Evolutionary conservation across 2,113 vertebrate genomes (phyloP).

Genomic region (Syngnathus scovelli): DNA sequence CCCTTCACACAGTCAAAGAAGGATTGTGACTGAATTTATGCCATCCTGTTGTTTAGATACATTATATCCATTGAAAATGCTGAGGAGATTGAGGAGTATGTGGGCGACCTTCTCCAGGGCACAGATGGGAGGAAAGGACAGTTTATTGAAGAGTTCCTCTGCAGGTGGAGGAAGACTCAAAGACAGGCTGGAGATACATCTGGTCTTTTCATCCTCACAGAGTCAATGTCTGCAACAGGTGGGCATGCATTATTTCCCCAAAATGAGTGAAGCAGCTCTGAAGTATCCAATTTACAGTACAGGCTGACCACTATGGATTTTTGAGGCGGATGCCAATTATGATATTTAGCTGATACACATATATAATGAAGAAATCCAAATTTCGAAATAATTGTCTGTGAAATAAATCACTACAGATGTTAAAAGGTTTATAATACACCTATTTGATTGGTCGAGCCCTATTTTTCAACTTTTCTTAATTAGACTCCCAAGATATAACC

Average conservation of each 20-base stretch:
- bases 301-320: too few species aligned
- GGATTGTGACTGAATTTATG: not conserved
- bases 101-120: slow-evolving; percentile 87
- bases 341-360: too few species aligned
- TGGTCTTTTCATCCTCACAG: slow-evolving; percentile 53
- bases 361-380: too few species aligned
- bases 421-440: too few species aligned
- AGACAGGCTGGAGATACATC: slow-evolving; percentile 56
- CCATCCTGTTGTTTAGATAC: slow-evolving; percentile 69
- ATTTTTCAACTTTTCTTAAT: not conserved
- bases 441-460: too few species aligned
- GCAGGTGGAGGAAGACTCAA: slow-evolving; percentile 73
- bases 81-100: slow-evolving; percentile 89
- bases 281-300: not conserved
- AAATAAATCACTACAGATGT: too few species aligned
- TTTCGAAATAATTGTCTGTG: too few species aligned
- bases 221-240: slow-evolving; percentile 49
- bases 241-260: not conserved
- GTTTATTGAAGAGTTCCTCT: slow-evolving; percentile 85
- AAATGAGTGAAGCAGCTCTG: not conserved
- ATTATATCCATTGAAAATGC: slow-evolving; percentile 83
- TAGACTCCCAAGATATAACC: slow-evolving; percentile 66
- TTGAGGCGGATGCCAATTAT: too few species aligned
- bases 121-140: slow-evolving; percentile 77
- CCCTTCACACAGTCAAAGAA: not conserved